phyloP scores from a whole-genome alignment of 2,797 vertebrate species.

The Yasuhikotakia modesta region DNA sequence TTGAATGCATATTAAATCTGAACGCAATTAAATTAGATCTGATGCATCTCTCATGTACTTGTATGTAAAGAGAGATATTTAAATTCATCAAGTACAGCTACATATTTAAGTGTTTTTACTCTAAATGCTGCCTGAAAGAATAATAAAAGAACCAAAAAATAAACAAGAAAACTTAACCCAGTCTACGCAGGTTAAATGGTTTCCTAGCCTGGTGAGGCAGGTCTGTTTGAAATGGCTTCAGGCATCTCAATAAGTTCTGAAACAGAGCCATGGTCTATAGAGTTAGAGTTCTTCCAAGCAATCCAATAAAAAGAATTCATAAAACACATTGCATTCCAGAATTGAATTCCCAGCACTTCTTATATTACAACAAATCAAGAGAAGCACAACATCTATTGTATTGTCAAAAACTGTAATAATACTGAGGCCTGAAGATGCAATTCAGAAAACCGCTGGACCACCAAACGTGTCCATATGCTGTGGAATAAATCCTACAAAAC shows the following conservation, averaged over 20 bases:
- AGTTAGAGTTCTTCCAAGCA: not conserved
- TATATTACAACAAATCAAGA: not conserved
- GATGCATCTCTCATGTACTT: not conserved
- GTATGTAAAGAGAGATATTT: not conserved
- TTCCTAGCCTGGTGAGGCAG: not conserved
- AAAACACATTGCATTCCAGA: not conserved
- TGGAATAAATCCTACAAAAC: not conserved
- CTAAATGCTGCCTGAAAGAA: not conserved
- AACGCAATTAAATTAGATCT: not conserved
- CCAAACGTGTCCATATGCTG: not conserved
- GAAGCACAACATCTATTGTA: not conserved
- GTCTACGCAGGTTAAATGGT: too few relatives aligned
- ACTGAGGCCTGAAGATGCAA: not conserved
- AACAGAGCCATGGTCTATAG: not conserved
- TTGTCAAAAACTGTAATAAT: not conserved
- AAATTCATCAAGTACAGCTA: not conserved
- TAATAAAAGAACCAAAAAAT: not conserved
- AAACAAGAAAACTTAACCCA: not conserved
- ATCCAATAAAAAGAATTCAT: constrained; percentile 5
- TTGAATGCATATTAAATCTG: too few relatives aligned
- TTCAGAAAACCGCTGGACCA: not conserved
- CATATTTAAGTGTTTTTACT: not conserved
- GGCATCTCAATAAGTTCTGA: not conserved
- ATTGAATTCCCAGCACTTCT: constrained; percentile 4
- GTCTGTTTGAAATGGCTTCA: not conserved